Conservation (phyloP, 2,113 vertebrate species). For the Perca flavescens region DNA sequence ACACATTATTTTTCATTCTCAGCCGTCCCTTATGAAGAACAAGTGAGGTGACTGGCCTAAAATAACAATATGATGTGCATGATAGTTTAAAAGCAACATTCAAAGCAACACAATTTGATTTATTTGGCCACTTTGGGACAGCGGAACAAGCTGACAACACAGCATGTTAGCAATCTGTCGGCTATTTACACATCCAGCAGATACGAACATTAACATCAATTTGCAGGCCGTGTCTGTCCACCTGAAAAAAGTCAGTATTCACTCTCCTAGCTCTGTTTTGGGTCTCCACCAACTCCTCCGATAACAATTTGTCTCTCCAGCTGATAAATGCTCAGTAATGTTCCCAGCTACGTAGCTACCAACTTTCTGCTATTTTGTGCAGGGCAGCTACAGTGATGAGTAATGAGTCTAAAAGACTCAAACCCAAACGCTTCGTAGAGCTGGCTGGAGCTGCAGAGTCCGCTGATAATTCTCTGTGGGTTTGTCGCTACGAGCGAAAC, state of each 20-base stretch:
- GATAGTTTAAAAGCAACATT: not conserved
- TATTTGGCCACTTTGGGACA: not conserved
- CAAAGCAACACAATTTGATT: too few species aligned
- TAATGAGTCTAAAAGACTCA: not conserved
- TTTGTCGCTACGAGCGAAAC: not conserved
- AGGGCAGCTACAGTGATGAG: not conserved
- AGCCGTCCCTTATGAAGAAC: not conserved
- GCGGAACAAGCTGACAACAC: not conserved
- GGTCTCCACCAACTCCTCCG: not conserved
- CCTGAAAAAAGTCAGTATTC: not conserved
- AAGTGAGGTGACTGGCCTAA: not conserved
- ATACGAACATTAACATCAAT: too few species aligned
- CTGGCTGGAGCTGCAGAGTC: too few species aligned
- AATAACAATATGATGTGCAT: not conserved
- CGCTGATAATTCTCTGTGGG: not conserved
- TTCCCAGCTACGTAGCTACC: not conserved
- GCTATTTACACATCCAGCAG: too few species aligned
- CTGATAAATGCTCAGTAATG: not conserved
- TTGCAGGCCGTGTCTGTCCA: too few species aligned
- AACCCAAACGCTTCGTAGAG: too few species aligned
- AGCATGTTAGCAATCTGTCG: not conserved
- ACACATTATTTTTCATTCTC: not conserved
- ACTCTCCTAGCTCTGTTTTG: not conserved
- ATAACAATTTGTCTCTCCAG: not conserved
- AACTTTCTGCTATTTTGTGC: not conserved